Evolutionary conservation across 2,797 vertebrate species (phyloP), one percentile per base, ranked within the genome.

Genomic region (Phrynocephalus vlangalii): DNA sequence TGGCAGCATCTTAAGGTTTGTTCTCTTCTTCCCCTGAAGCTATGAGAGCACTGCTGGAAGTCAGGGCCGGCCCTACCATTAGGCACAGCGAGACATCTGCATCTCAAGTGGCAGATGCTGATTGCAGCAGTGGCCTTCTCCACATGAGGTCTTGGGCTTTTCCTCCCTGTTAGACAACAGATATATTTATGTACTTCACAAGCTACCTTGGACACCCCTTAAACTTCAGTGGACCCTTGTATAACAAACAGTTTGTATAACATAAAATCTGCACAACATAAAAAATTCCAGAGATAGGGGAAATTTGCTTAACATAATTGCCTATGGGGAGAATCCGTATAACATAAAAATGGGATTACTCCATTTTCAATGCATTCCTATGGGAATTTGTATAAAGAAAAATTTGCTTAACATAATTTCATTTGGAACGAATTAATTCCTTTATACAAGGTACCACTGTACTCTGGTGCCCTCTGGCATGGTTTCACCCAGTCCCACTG

Each of bases 21-120:
- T 73, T 38, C 44, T 8, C 18, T 2, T 3, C 26, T 22, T 8
- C 20, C 38, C 38, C 7, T 44, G 33, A 75, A 75, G 1, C 5
- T 52, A 68, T 88, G 83, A 82, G 77, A 38, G 33, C 73, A 20
- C 67, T 89, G 87, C 73, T 33, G 71, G 38, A 68, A 18, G 7
- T 38, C 33, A 73, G 72, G n/a, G 72, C 18, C 38, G 8, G 16
- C 38, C 18, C 38, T 75, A 75, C 73, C 73, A 3, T 75, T 75
- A 44, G 73, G 6, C 7, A 44, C 20, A 44, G 18, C 33, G 20
- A 75, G 18, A 18, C 10, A 22, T 8, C 6, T 73, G 5, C 38
- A 44, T 18, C 33, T 38, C 72, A 73, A 33, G 72, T 20, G 33
- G 72, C 16, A 73, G 16, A 38, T 73, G 30, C 72, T 22, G 72